Evolutionary conservation across 2,797 vertebrate genomes (phyloP), one percentile per base, ranked within the genome.

Genomic region (Sphenodon punctatus): DNA sequence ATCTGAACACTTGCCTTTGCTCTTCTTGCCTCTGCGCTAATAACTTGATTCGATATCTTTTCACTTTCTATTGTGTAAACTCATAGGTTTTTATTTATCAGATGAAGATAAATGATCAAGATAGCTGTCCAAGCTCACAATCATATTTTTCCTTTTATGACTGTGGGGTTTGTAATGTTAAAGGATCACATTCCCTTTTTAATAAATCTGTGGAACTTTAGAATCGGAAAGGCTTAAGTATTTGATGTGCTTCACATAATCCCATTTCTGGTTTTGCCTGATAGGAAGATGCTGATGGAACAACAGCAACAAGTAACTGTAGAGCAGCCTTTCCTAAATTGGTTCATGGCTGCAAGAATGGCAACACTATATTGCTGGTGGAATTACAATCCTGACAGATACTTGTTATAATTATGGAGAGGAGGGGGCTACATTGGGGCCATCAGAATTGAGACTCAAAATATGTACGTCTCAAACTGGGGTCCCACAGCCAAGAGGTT

Each of bases 1-100:
- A 38, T 34, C 49, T 75, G 14, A 71, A 30, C 4, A 7, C 17
- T 74, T 22, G 65, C 3, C 9, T 42, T 11, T 0, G 0, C 32
- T 38, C 30, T 59, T 67, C 25, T 59, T 19, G 51, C 64, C 34
- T 34, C 20, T 23, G 8, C 5, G 12, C 78, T 67, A 51, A 59
- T 48, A 67, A 7, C 59, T 39, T 19, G 8, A 48, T 16, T 10
- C n/a, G 20, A 7, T 63, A 46, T 66, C 42, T 39, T 25, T 63
- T 14, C 12, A 70, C 4, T 12, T 20, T 56, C 41, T 51, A 42
- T 58, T 56, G 8, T 27, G 25, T 64, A 77, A 61, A 16, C 48
- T 19, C 43, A 7, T 59, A 63, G 45, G 2, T 8, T 59, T 16
- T 36, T 63, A 67, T 46, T 56, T 59, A 30, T 6, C 15, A 36